Base-by-base conservation (phyloP, 2,888 invertebrate species). In the Parnassius orleans region DNA sequence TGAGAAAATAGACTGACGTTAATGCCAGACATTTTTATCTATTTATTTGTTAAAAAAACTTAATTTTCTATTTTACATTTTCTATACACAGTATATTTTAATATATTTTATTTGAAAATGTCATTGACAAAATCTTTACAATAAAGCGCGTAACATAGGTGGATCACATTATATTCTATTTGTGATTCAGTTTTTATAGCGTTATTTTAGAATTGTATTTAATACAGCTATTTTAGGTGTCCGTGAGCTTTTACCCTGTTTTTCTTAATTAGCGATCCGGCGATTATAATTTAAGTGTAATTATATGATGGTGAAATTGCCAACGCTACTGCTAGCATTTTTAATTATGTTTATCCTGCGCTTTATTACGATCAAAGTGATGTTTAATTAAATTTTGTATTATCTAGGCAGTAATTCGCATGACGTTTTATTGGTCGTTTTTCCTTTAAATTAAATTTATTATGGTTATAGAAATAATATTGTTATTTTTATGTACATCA, bases 301-400 rank as follows among this genome's bases (percentile, higher is more conserved):
- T 68, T 66, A 65, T 62, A 65, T 60, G 51, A 60, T 52, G 68
- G 19, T 59, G 61, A 65, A 70, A 69, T 70, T 71, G 69, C 61
- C 59, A 67, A 60, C 69, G 65, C 64, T 72, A 70, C 65, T 67
- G 61, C 60, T 72, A 72, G 72, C 76, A 67, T 78, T 81, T 83
- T 81, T 80, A 81, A 83, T 83, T 79, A 77, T 78, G 70, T 79
- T 78, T 78, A 79, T 73, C 67, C 69, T 69, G 68, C 73, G 71
- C 65, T 75, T 76, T 76, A 75, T 76, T 73, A 72, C 74, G 69
- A 64, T 61, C 67, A 66, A 73, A 77, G 77, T 75, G 72, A 78
- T 76, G 61, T 70, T 76, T 77, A 74, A 80, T 79, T 78, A 74
- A 79, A 78, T 74, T 76, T 63, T 59, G 24, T 66, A 65, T 66